Conservation (phyloP, 2,888 invertebrate genomes). For the Rugalucina vietnamica region DNA sequence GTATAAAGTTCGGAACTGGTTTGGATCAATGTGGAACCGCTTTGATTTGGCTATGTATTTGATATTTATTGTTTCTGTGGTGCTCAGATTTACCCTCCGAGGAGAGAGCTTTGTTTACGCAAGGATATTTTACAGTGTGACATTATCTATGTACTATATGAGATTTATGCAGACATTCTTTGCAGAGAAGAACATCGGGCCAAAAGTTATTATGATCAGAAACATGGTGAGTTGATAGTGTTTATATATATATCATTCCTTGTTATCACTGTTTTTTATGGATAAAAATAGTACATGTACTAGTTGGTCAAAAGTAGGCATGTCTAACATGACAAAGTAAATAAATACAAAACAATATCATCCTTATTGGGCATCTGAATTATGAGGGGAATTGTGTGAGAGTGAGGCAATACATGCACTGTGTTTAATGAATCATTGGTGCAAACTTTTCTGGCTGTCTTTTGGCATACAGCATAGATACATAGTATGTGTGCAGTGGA, state of each 20-base stretch:
- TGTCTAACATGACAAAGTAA: too few species aligned
- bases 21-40: conserved; percentile 80
- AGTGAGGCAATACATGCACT: too few species aligned
- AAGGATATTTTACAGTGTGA: conserved; percentile 77
- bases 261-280: too few species aligned
- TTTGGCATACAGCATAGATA: not conserved
- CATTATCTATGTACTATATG: conserved; percentile 80
- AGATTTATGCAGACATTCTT: conserved; percentile 82
- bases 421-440: too few species aligned
- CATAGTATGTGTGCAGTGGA: not conserved
- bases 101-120: conserved; percentile 74
- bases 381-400: too few species aligned
- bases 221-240: conserved; percentile 79
- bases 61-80: conserved; percentile 78
- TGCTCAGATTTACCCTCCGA: conserved; percentile 74
- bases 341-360: too few species aligned
- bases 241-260: too few species aligned
- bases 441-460: not conserved
- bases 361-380: too few species aligned
- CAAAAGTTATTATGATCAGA: conserved; percentile 84
- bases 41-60: conserved; percentile 80
- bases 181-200: conserved; percentile 82
- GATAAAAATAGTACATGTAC: too few species aligned
- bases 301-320: too few species aligned
- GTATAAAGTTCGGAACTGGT: conserved; percentile 80